Percentiles rank a stretch among this genome's conserved stretches.
Evolutionary conservation across 2,113 vertebrate species (phyloP).

Genomic region (Isichthys henryi): DNA sequence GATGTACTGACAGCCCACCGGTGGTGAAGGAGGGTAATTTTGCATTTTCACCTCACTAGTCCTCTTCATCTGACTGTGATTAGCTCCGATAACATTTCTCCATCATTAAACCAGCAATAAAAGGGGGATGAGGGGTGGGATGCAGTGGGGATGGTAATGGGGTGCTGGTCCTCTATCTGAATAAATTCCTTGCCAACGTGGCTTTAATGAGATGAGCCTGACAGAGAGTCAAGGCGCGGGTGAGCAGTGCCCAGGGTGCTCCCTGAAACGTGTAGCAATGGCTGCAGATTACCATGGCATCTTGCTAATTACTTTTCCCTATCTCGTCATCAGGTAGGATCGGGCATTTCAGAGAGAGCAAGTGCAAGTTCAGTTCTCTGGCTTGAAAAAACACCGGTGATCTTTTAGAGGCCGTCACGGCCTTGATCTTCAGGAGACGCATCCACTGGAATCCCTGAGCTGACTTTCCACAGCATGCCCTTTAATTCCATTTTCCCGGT

Average conservation of each 20-base stretch:
- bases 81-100: slow-evolving; percentile 82
- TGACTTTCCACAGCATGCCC: background rate
- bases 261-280: background rate
- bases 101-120: slow-evolving; percentile 66
- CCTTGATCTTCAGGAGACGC: background rate
- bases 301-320: background rate
- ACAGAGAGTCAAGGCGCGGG: slow-evolving; percentile 21
- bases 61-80: slow-evolving; percentile 88
- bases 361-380: background rate
- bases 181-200: slow-evolving; percentile 42
- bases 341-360: background rate
- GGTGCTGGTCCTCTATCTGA: slow-evolving; percentile 43
- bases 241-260: background rate
- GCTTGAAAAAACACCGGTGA: background rate
- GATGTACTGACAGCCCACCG: slow-evolving; percentile 14
- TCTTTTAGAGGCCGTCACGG: background rate
- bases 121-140: slow-evolving; percentile 41
- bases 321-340: background rate
- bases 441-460: background rate
- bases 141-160: slow-evolving; percentile 40
- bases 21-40: slow-evolving; percentile 67
- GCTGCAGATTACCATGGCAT: background rate
- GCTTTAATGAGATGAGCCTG: slow-evolving; percentile 22
- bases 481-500: background rate
- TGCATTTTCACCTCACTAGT: slow-evolving; percentile 72